phyloP scores from a whole-genome alignment of 2,797 vertebrate species.

The Glyptemys insculpta region DNA sequence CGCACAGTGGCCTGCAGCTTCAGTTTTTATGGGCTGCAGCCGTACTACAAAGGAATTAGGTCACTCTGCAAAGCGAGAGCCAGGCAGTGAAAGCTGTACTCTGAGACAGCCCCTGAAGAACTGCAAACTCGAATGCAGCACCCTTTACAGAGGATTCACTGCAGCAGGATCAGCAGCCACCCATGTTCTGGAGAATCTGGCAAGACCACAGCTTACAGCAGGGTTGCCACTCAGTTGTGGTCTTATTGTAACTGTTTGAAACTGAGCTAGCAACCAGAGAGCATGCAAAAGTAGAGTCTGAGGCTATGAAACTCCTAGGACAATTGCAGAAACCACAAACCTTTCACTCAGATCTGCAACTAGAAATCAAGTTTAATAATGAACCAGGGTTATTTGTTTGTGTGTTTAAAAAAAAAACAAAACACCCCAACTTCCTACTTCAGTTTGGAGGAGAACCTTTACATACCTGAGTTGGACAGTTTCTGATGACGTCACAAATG shows the following conservation, averaged over 20 bases:
- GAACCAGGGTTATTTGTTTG: background rate
- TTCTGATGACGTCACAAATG: background rate
- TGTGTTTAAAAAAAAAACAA: background rate
- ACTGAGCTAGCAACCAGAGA: background rate
- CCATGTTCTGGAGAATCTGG: accelerated
- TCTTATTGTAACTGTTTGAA: background rate
- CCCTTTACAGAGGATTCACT: background rate
- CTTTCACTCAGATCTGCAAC: background rate
- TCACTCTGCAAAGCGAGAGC: background rate
- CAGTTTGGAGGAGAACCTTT: background rate
- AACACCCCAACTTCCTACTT: background rate
- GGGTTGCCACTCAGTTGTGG: background rate
- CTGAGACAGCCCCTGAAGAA: background rate
- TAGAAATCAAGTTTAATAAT: background rate
- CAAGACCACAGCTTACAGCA: background rate
- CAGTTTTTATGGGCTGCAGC: background rate
- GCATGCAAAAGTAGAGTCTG: background rate
- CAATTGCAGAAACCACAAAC: background rate
- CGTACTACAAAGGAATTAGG: background rate
- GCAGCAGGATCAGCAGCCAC: background rate
- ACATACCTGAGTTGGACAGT: background rate
- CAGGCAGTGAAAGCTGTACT: background rate
- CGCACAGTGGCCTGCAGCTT: background rate
- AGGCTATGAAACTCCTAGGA: background rate
- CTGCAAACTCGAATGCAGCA: background rate